These are phyloP conservation scores for Philonicus albiceps DNA, from an alignment of 2,888 invertebrate species.

Conservation along the genomic window DNA sequence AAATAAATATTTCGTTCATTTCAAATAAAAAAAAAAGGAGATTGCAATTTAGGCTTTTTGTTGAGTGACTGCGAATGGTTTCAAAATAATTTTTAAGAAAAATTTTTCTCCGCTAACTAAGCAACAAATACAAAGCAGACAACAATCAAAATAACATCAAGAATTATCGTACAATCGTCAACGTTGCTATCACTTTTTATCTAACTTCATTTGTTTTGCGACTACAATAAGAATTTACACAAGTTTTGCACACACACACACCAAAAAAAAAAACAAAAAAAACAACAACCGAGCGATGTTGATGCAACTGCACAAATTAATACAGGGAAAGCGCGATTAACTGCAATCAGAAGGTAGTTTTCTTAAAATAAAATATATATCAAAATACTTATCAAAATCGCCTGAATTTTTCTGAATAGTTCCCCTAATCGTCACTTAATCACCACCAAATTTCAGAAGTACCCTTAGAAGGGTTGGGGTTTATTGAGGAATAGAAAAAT, in stretches of 20 bases:
- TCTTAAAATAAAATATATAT: neutral
- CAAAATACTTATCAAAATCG: neutral
- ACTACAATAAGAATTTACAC: neutral
- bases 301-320: neutral
- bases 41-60: neutral
- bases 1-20: neutral
- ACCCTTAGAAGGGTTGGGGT: neutral
- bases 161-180: neutral
- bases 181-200: neutral
- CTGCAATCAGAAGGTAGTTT: constrained; percentile 11
- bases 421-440: neutral
- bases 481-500: neutral
- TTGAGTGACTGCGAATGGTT: constrained; percentile 15
- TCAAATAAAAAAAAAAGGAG: neutral
- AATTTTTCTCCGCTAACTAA: neutral
- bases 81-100: neutral
- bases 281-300: no score
- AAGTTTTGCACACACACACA: neutral
- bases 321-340: constrained; percentile 15
- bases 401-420: neutral
- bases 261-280: no score
- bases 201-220: constrained; percentile 11
- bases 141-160: neutral
- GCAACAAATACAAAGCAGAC: neutral
- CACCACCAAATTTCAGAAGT: neutral